phyloP scores from a whole-genome alignment of 2,113 vertebrate genomes.

The Limanda limanda region DNA sequence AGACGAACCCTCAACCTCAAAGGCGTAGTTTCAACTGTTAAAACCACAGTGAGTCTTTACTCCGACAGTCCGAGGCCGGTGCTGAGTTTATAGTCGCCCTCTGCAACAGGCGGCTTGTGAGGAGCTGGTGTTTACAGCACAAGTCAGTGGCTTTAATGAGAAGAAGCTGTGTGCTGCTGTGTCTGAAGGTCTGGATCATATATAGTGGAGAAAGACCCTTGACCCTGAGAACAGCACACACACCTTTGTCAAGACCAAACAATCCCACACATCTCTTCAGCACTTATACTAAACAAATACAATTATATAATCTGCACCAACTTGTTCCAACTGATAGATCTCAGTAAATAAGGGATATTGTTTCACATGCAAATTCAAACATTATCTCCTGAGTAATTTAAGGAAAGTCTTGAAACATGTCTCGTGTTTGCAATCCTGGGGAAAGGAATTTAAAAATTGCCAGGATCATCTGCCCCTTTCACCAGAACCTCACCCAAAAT shows the following conservation, averaged over 20 bases:
- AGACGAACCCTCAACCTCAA: constrained; percentile 34
- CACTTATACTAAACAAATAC: too few relatives aligned
- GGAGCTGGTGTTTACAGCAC: constrained; percentile 40
- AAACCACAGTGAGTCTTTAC: not conserved
- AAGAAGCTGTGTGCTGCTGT: constrained; percentile 1
- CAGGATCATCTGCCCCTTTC: too few relatives aligned
- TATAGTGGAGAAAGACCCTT: not conserved
- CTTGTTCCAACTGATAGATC: too few relatives aligned
- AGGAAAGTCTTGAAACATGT: too few relatives aligned
- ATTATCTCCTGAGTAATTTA: too few relatives aligned
- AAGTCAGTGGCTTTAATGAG: constrained; percentile 24
- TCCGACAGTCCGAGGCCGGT: constrained; percentile 7
- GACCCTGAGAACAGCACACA: not conserved
- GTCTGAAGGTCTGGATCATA: not conserved
- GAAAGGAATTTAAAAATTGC: too few relatives aligned
- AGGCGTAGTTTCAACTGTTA: constrained; percentile 29
- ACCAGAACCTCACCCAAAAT: too few relatives aligned
- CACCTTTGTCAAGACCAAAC: not conserved
- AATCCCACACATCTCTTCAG: too few relatives aligned
- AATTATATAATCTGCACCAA: too few relatives aligned
- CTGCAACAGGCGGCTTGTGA: constrained; percentile 11
- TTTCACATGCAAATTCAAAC: too few relatives aligned
- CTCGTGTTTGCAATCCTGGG: too few relatives aligned
- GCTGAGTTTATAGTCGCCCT: constrained; percentile 25
- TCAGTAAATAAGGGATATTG: too few relatives aligned